Evolutionary conservation across 2,888 invertebrate genomes (phyloP).

Genomic region (Laothoe populi): DNA sequence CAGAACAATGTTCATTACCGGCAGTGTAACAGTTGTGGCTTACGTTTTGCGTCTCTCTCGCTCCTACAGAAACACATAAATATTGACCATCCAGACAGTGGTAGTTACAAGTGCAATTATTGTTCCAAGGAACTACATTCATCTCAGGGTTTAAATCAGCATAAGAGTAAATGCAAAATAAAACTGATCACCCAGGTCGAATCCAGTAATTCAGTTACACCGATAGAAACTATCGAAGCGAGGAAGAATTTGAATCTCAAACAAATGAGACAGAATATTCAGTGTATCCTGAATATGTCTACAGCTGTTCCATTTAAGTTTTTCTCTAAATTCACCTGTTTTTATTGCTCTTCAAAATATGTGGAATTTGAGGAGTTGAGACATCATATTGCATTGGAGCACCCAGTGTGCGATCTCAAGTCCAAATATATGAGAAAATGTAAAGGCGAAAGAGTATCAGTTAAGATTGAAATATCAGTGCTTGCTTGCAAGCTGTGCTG

Average conservation of each 20-base stretch:
- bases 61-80: slow-evolving; percentile 61
- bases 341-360: slow-evolving; percentile 70
- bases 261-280: slow-evolving; percentile 71
- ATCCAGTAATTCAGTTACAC: slow-evolving; percentile 33
- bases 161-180: slow-evolving; percentile 63
- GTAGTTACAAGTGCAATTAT: slow-evolving; percentile 59
- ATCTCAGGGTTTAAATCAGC: slow-evolving; percentile 60
- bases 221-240: slow-evolving; percentile 45
- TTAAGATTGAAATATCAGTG: slow-evolving; percentile 66
- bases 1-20: slow-evolving; percentile 60
- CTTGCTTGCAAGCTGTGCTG: slow-evolving; percentile 66
- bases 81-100: slow-evolving; percentile 59
- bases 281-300: slow-evolving; percentile 73
- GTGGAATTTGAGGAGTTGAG: slow-evolving; percentile 69
- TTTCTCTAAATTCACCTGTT: slow-evolving; percentile 69
- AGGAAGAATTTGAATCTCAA: slow-evolving; percentile 59
- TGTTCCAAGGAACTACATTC: slow-evolving; percentile 66
- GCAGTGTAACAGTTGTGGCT: slow-evolving; percentile 61
- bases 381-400: slow-evolving; percentile 61
- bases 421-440: slow-evolving; percentile 69
- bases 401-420: slow-evolving; percentile 68
- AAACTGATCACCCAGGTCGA: slow-evolving; percentile 47
- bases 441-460: slow-evolving; percentile 68
- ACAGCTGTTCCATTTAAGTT: slow-evolving; percentile 75
- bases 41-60: slow-evolving; percentile 54